Base-by-base conservation (phyloP, 2,888 invertebrate species). In the Eupelmus urozonus region DNA sequence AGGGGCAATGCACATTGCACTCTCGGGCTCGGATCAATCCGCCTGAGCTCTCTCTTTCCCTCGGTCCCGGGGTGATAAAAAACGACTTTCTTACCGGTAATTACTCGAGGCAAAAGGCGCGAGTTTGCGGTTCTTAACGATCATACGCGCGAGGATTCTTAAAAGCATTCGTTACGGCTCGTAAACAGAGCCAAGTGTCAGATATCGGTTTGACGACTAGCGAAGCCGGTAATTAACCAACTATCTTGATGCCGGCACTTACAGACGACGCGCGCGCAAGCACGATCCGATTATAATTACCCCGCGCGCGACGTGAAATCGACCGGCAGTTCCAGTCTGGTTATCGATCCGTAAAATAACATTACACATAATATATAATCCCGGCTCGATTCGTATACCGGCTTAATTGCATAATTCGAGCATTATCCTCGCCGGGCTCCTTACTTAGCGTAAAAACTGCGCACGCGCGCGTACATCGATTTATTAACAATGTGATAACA, bases 111-210 rank as follows among this genome's bases (percentile, higher is more conserved):
- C 57, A 9, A 7, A 78, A 75, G 40, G 70, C 5, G 79, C 76
- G 78, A 81, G 74, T 82, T 83, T 82, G 80, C 81, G 81, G 80
- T 82, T 83, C 79, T 79, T 75, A 59, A 76, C 81, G 82, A 83
- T 83, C 82, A 81, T 70, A 81, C 49, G 34, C 45, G 53, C 53
- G 70, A 55, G 51, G 74, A 70, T 65, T 78, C 62, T 73, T 78
- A 66, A 78, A 78, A 62, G 49, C 73, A 67, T 63, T 72, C 59
- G 71, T 78, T 78, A 78, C 69, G 71, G 63, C 57, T 80, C 80
- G 42, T 78, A 76, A 78, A 80, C 72, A 70, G 3, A 34, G 45
- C 49, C 72, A 71, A 80, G 76, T 78, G 76, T 79, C 79, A 77
- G 79, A 81, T 81, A 74, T 79, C 74, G 62, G 62, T 55, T 74